Evolutionary conservation across 2,797 vertebrate genomes (phyloP).

Genomic region (Onychomys arenicola): DNA sequence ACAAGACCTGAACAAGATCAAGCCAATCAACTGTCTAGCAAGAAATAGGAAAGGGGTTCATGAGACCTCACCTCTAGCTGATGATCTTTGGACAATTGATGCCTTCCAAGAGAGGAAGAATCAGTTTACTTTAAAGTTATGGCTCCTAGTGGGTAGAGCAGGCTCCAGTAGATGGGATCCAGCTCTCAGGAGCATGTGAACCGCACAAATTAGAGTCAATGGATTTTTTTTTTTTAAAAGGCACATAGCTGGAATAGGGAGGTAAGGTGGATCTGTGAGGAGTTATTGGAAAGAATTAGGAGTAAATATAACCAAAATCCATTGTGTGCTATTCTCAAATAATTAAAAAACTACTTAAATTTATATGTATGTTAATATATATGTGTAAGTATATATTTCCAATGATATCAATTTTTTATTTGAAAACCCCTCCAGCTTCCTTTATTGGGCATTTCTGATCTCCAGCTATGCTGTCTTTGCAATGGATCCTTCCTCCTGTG

Average conservation of each 20-base stretch:
- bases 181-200: background rate
- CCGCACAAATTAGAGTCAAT: background rate
- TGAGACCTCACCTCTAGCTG: background rate
- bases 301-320: background rate
- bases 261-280: too few relatives aligned
- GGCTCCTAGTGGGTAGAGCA: background rate
- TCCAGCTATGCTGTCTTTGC: too few relatives aligned
- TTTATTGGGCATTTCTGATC: background rate
- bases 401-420: background rate
- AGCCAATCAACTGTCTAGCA: background rate
- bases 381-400: background rate
- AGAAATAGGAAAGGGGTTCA: background rate
- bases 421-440: background rate
- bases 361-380: background rate
- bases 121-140: background rate
- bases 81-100: background rate
- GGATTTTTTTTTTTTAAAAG: background rate
- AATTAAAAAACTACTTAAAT: background rate
- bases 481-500: accelerated
- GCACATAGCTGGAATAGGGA: background rate
- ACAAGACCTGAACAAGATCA: background rate
- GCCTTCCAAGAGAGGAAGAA: background rate
- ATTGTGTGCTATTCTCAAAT: background rate
- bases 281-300: background rate
- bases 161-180: background rate